Base-by-base conservation (phyloP, 64 coral and sea anemone species). In the Astreopora myriophthalma region DNA sequence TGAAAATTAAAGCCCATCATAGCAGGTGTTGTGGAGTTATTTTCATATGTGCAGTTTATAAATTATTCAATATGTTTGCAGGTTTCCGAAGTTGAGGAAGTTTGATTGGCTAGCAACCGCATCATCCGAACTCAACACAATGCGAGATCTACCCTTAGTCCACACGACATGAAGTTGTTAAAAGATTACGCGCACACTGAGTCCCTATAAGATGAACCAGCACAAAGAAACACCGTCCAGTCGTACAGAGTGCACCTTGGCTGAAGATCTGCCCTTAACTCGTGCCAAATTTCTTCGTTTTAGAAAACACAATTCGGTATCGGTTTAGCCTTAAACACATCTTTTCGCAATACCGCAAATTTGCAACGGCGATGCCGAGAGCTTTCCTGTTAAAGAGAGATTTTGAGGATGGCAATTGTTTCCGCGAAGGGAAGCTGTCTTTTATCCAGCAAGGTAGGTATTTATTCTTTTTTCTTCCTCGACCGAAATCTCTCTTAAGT, bases 11-110 rank as follows among this genome's bases (percentile, higher is more conserved):
- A 65, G 61, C 71, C 33, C 19, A 34, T n/a, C 44, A 51, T 40
- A 32, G 90, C 90, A 92, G 90, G 79, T 92, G 90, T 71, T 74
- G 40, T 29, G 32, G 52, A 74, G 90, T 85, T 92, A 85, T 92
- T 92, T 86, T 92, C 90, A 92, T 92, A 92, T 92, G 90, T 92
- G 73, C 90, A 92, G 90, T 92, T 69, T 84, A 92, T 92, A 84
- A 92, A 92, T 92, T 92, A 92, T 92, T 73, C 71, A 92, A 60
- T 85, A 77, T 92, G 90, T 92, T 92, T 92, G 90, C 90, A 92
- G 90, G 90, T 92, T 92, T 72, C 61, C 72, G 61, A 62, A 84
- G 67, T 52, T 76, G 36, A 34, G 29, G 68, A 37, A 38, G 19
- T 85, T 44, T 92, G 90, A 92, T 92, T 92, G 90, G 90, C 20